Evolutionary conservation across 2,797 vertebrate genomes (phyloP).

Genomic region (Loris lydekkerianus): DNA sequence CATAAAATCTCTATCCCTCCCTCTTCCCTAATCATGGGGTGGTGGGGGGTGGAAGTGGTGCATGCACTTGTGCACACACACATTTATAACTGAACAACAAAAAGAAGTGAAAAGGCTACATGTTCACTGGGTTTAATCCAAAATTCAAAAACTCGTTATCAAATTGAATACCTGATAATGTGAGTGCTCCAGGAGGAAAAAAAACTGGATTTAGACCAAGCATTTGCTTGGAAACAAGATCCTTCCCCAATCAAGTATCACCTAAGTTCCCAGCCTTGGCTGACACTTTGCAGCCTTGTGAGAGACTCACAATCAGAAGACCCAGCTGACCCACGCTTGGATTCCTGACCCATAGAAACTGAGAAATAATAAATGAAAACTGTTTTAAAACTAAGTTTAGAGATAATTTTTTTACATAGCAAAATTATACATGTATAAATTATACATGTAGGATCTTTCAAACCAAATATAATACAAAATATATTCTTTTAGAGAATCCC

Average conservation of each 20-base stretch:
- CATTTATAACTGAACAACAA: not conserved
- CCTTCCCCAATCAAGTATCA: not conserved
- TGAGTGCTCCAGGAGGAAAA: not conserved
- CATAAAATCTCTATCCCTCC: not conserved
- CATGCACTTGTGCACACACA: not conserved
- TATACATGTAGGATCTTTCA: not conserved
- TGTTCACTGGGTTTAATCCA: not conserved
- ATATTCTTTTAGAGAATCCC: not conserved
- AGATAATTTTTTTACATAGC: slow-evolving; percentile 26
- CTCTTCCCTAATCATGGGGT: not conserved
- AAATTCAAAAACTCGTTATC: not conserved
- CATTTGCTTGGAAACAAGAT: not conserved
- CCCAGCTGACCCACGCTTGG: not conserved
- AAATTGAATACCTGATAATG: not conserved
- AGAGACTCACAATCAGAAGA: not conserved
- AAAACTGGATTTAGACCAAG: not conserved
- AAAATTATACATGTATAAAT: slow-evolving; percentile 17
- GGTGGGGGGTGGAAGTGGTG: not conserved
- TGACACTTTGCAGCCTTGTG: not conserved
- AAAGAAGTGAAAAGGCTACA: not conserved
- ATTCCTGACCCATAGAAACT: slow-evolving; percentile 32
- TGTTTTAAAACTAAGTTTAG: slow-evolving; percentile 35
- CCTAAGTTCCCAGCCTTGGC: not conserved
- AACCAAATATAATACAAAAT: slow-evolving; percentile 36
- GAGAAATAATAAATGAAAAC: not conserved